Evolutionary conservation across 2,113 vertebrate species (phyloP), one percentile per base, ranked within the genome.

Genomic region (Stigmatopora nigra): DNA sequence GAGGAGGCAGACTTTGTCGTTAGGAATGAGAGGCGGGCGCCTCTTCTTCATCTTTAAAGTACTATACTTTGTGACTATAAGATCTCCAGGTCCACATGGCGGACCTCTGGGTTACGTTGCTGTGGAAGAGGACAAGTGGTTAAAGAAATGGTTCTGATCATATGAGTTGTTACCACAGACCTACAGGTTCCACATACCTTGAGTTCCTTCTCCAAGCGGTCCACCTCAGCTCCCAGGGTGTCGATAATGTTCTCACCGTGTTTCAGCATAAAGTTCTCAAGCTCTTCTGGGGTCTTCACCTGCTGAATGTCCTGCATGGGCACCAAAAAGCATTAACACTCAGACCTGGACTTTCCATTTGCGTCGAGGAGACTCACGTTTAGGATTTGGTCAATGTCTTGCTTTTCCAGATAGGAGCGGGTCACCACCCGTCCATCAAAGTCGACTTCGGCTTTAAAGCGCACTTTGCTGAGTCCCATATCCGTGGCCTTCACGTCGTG

Each of bases 401-500:
- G 96, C 87, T 97, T 98, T 83, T 99, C 97, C 90, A 99, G 90
- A 89, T 99, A 99, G 22, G 92, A 96, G 60, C 96, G 91, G 15
- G 97, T 99, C 83, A 99, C 96, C 82, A 99, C 94, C 41, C 95
- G 89, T 56, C 95, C 97, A 80, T 99, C 96, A 62, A 99, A 99
- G 91, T 99, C 96, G 52, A 99, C 96, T 87, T 99, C 97, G 57
- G 97, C 97, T 82, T 99, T 99, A 87, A 99, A 99, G 76, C 97
- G 94, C 70, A 99, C 95, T 92, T 97, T 96, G 80, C 93, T 95
- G 85, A 99, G 90, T 61, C 97, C 96, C 84, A 99, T 82, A 84
- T 99, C 97, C 20, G 97, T 99, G 75, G 97, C 94, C 90, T 99
- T 99, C 76, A 99, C 97, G 64, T 99, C 97, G 69, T 99, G 97